These are phyloP conservation scores for Synanthedon andrenaeformis DNA, from an alignment of 2,888 invertebrate species.

Conservation along the genomic window DNA sequence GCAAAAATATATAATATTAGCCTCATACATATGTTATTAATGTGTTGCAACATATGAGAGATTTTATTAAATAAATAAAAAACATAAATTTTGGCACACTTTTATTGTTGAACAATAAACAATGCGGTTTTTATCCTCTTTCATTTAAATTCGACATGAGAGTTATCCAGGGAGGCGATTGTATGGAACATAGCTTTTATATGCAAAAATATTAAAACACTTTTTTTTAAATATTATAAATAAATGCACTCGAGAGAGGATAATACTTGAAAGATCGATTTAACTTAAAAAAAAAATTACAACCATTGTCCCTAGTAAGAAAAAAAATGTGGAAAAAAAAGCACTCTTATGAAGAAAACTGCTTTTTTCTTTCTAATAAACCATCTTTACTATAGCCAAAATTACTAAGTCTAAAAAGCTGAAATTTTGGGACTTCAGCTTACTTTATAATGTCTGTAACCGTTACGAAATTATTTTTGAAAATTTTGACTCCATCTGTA, in stretches of 20 bases:
- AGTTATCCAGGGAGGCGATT: conserved; percentile 4
- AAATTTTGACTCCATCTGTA: too few species aligned
- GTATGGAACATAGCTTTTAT: background rate
- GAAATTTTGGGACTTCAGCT: too few species aligned
- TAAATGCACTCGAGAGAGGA: background rate
- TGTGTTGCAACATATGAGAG: too few species aligned
- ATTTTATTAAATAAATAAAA: conserved; percentile 6
- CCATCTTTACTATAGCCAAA: too few species aligned
- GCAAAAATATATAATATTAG: too few species aligned
- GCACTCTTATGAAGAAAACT: background rate
- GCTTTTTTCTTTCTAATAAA: too few species aligned
- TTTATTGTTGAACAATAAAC: conserved; percentile 17
- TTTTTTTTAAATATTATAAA: background rate
- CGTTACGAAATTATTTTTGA: too few species aligned
- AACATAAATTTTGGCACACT: conserved; percentile 10
- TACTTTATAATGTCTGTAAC: too few species aligned
- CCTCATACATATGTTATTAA: too few species aligned
- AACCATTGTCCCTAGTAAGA: conserved; percentile 5
- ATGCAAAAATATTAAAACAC: background rate
- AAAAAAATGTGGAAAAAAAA: background rate
- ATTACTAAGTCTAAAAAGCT: too few species aligned
- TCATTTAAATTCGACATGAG: conserved; percentile 12
- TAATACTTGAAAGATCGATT: background rate
- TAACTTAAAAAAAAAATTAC: conserved; percentile 2
- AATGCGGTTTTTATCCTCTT: conserved; percentile 10